Percentiles rank a stretch among this genome's conserved stretches.
Evolutionary conservation across 2,113 vertebrate genomes (phyloP).

Genomic region (Panthera leo): DNA sequence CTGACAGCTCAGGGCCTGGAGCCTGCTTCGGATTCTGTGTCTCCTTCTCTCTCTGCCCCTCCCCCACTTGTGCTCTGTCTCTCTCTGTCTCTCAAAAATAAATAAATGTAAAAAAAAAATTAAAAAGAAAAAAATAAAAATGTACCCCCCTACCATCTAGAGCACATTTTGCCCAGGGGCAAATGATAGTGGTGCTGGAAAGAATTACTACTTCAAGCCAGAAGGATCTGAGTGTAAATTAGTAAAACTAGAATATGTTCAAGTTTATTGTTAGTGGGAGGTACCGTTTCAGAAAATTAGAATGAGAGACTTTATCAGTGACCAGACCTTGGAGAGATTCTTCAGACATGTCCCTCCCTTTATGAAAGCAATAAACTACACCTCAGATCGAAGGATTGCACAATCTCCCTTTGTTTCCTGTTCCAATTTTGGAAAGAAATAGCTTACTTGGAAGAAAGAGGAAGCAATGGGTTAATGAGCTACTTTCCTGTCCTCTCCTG

Average conservation of each 20-base stretch:
- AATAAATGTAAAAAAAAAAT: too few species aligned
- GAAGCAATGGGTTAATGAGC: background rate
- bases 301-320: background rate
- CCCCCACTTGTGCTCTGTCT: too few species aligned
- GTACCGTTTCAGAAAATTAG: background rate
- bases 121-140: background rate
- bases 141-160: background rate
- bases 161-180: background rate
- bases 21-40: too few species aligned
- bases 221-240: background rate
- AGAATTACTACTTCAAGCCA: background rate
- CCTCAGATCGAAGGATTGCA: background rate
- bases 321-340: background rate
- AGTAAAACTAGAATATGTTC: background rate
- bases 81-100: too few species aligned
- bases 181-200: background rate
- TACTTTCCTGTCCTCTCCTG: background rate
- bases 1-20: too few species aligned
- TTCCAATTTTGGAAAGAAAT: background rate
- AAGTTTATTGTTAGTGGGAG: background rate
- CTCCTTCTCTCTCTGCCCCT: too few species aligned
- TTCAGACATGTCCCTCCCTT: background rate
- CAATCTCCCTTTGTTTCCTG: background rate
- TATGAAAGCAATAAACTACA: conserved; percentile 42
- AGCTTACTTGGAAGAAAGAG: background rate